Evolutionary conservation across 2,888 invertebrate species (phyloP), one percentile per base, ranked within the genome.

Genomic region (Ecliptopera silaceata): DNA sequence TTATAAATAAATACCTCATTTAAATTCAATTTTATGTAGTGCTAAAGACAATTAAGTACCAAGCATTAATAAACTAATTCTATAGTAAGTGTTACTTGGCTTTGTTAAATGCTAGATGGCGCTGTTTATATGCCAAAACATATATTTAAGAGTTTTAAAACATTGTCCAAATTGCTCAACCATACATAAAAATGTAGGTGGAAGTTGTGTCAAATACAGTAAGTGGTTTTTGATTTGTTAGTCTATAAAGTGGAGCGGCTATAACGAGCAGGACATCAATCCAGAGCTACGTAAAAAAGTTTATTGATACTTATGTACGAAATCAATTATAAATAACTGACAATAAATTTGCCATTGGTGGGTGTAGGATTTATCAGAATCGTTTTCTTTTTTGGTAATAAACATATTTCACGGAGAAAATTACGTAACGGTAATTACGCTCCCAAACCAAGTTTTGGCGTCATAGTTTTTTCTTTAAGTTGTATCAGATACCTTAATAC

Each of bases 261-360:
- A 26, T 41, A 31, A 31, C 39, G 15, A 34, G 46, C 32, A 31
- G 45, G 41, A 34, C 49, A 46, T 56, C 41, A 56, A 56, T 53
- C 43, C 49, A 18, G 10, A 13, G 38, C 22, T 39, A 31, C 55
- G 49, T 49, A 48, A 36, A 49, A 36, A 55, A 22, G 49, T 49
- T 49, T 55, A 49, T 47, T 47, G 44, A 11, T 46, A 46, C 20
- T 49, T 20, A 41, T 26, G 20, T 45, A 32, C 29, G 38, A 18
- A 39, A 48, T 48, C 48, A 48, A 39, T 29, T 42, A 39, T 18
- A 2, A 47, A 29, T 18, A 39, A 26, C 29, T 17, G 1, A 15
- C 29, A 17, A 29, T 39, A 48, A 48, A 48, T 48, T 10, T 47
- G 5, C 38, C 12, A 10, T 6, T 4, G 15, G 47, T 26, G 26